A percentile compares a stretch with the other conserved stretches of the same genome.
These are phyloP conservation scores for Leptopilina boulardi DNA, from an alignment of 1,140 invertebrate species.

Conservation along the genomic window DNA sequence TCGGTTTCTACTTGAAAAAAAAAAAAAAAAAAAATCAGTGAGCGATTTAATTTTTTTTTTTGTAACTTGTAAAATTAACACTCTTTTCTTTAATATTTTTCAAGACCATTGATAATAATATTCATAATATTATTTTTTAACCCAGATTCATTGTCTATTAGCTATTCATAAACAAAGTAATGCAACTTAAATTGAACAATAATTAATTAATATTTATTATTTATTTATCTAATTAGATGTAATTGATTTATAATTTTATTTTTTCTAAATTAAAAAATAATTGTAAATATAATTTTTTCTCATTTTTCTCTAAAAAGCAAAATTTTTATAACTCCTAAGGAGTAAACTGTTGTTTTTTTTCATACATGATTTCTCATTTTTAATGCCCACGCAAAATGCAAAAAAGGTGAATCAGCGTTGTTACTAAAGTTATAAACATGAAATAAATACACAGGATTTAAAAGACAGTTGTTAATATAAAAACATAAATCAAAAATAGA, in stretches of 20 bases:
- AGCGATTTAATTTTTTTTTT: background rate
- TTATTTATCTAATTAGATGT: too few relatives aligned
- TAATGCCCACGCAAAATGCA: slow-evolving; percentile 2
- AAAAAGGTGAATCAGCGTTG: slow-evolving; percentile 16
- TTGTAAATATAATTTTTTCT: too few relatives aligned
- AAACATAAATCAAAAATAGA: background rate
- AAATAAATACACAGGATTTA: background rate
- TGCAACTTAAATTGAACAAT: background rate
- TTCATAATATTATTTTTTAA: background rate
- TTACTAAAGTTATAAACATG: background rate
- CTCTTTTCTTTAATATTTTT: background rate
- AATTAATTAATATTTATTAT: background rate
- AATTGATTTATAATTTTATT: too few relatives aligned
- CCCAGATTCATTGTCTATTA: slow-evolving; percentile 13
- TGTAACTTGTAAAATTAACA: background rate
- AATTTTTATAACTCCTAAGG: too few relatives aligned
- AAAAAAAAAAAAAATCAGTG: background rate
- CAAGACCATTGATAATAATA: slow-evolving; percentile 1
- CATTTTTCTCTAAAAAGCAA: too few relatives aligned
- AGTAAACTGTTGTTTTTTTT: background rate
- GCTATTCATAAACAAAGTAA: background rate
- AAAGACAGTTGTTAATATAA: background rate
- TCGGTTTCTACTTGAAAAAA: background rate
- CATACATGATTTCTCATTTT: background rate
- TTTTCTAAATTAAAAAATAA: too few relatives aligned